Evolutionary conservation across 2,113 vertebrate species (phyloP), one percentile per base, ranked within the genome.

Genomic region (Abramis brama): DNA sequence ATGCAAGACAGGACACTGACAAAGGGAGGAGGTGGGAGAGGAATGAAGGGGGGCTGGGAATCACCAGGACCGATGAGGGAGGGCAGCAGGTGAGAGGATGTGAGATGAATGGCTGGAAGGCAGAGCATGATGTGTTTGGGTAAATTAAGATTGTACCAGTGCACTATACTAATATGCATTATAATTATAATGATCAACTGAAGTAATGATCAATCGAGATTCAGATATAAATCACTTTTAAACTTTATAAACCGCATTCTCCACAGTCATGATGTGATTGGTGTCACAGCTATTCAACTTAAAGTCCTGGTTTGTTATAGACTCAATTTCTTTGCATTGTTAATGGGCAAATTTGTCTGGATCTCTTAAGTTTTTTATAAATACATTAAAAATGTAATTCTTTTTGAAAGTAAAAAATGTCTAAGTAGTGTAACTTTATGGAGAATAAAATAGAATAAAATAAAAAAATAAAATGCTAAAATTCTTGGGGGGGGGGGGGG

Each of bases 1-100:
- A 79, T 77, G 47, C 36, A 55, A 62, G 78, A 86, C 60, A 81
- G 74, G 89, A 78, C 60, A 79, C 70, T 82, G 79, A 84, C 68
- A 73, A 60, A 57, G n/a, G 52, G 57, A 62, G 78, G 62, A 75
- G 47, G 73, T 52, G 82, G 66, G 76, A 30, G 45, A 75, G 83
- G 81, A 73, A 23, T 36, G 43, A 75, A 27, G 62, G 82, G 25
- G 57, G 59, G 52, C 36, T 59, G 82, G 79, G 36, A 57, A 78
- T 50, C 11, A 64, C 60, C 50, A 82, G 7, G 84, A 86, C 57
- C 45, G 68, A 52, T 81, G 87, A 88, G 47, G 52, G 77, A 73
- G 62, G 55, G 57, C 23, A 25, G 73, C 66, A 83, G 79, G 80
- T 74, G 74, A 60, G 59, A 70, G 81, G 82, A 71, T 39, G 68